phyloP scores from a whole-genome alignment of 2,113 vertebrate species.

The Eudorcas thomsonii region DNA sequence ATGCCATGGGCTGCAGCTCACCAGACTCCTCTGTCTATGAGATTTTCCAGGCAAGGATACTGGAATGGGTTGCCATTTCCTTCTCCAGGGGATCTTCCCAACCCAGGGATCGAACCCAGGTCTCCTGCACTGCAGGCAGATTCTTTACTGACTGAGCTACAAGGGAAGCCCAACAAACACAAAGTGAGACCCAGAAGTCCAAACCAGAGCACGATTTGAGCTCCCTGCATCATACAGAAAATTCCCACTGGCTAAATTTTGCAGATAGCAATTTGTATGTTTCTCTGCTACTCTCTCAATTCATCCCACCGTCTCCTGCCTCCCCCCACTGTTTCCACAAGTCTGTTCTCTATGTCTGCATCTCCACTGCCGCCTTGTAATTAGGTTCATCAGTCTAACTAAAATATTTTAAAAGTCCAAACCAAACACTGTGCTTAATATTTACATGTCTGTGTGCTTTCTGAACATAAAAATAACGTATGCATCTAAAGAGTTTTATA shows the following conservation, averaged over 20 bases:
- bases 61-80: background rate
- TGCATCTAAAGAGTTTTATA: background rate
- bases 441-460: background rate
- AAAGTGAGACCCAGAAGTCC: background rate
- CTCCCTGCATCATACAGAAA: background rate
- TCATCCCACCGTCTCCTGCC: background rate
- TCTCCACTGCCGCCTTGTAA: background rate
- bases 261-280: background rate
- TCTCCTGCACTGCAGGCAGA: background rate
- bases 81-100: background rate
- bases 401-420: background rate
- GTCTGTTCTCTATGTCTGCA: background rate
- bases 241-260: background rate
- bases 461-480: background rate
- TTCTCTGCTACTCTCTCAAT: background rate
- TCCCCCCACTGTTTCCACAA: background rate
- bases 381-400: background rate
- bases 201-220: background rate
- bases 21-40: background rate
- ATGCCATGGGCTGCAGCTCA: background rate
- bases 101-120: rapidly evolving
- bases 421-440: background rate
- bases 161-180: background rate
- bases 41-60: background rate
- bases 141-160: background rate